phyloP scores from a whole-genome alignment of 2,113 vertebrate species.

The Neotoma lepida region DNA sequence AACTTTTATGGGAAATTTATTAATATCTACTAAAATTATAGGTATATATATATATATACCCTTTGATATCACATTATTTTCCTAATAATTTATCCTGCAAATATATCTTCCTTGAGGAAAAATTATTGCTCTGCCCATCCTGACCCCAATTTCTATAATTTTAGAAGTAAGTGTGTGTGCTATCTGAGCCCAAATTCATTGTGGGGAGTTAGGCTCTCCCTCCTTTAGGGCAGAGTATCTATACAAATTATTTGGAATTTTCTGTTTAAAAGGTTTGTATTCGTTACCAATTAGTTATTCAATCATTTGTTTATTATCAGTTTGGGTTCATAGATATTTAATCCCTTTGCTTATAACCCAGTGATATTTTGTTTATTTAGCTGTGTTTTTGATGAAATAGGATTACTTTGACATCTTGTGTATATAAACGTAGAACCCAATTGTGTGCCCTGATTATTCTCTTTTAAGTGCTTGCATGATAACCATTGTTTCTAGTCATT shows the following conservation, averaged over 20 bases:
- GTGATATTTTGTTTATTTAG: slow-evolving; percentile 39
- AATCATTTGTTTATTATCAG: neutral
- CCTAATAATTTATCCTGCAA: slow-evolving; percentile 32
- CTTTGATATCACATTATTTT: slow-evolving; percentile 28
- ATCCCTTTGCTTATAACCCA: slow-evolving; percentile 22
- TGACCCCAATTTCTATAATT: neutral
- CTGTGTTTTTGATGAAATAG: slow-evolving; percentile 43
- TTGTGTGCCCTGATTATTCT: neutral
- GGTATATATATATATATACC: neutral
- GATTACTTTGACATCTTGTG: slow-evolving; percentile 3
- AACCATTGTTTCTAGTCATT: neutral
- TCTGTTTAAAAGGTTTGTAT: slow-evolving; percentile 25
- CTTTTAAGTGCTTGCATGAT: rapidly evolving
- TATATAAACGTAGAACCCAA: neutral
- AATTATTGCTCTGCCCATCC: rapidly evolving
- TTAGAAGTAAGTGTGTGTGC: neutral
- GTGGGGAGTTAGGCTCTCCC: rapidly evolving
- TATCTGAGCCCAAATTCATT: neutral
- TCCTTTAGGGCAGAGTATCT: neutral
- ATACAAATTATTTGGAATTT: slow-evolving; percentile 24
- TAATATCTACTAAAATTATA: slow-evolving; percentile 30
- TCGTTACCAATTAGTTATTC: slow-evolving; percentile 40
- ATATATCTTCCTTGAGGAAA: neutral
- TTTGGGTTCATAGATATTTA: slow-evolving; percentile 2
- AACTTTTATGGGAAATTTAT: neutral